These are phyloP conservation scores for Acleris laterana DNA, from an alignment of 2,888 invertebrate species.

Conservation along the genomic window DNA sequence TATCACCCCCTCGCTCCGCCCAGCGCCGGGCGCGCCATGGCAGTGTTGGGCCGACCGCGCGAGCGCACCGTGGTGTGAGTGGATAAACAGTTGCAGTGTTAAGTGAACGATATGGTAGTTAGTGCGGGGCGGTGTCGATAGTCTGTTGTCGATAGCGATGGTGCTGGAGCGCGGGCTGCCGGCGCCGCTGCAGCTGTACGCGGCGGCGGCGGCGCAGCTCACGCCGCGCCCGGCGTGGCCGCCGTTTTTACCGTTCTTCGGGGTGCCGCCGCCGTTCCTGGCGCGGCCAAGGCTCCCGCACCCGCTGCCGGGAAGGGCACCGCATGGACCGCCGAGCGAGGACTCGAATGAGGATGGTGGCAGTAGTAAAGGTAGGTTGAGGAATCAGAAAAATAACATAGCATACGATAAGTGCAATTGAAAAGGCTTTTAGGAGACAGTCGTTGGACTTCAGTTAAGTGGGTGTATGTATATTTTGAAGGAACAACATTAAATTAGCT, in stretches of 20 bases:
- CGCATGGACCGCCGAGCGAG: slow-evolving; percentile 81
- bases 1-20: slow-evolving; percentile 56
- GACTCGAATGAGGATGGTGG: slow-evolving; percentile 83
- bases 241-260: slow-evolving; percentile 85
- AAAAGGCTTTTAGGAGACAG: too few relatives aligned
- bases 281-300: slow-evolving; percentile 73
- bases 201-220: slow-evolving; percentile 87
- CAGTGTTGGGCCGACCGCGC: slow-evolving; percentile 68
- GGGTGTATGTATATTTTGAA: too few relatives aligned
- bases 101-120: slow-evolving; percentile 36
- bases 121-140: slow-evolving; percentile 59
- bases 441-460: too few relatives aligned
- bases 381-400: too few relatives aligned
- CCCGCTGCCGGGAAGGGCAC: slow-evolving; percentile 71
- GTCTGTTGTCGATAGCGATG: slow-evolving; percentile 79
- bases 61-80: slow-evolving; percentile 48
- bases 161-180: slow-evolving; percentile 88
- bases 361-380: slow-evolving; percentile 74
- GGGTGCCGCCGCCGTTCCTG: slow-evolving; percentile 84
- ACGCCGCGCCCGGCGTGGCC: slow-evolving; percentile 85
- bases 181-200: slow-evolving; percentile 88
- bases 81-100: slow-evolving; percentile 27
- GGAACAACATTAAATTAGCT: too few relatives aligned
- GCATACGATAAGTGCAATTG: too few relatives aligned
- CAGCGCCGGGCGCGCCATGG: slow-evolving; percentile 73